Evolutionary conservation across 2,797 vertebrate species (phyloP).

Genomic region (Halcyon badia): DNA sequence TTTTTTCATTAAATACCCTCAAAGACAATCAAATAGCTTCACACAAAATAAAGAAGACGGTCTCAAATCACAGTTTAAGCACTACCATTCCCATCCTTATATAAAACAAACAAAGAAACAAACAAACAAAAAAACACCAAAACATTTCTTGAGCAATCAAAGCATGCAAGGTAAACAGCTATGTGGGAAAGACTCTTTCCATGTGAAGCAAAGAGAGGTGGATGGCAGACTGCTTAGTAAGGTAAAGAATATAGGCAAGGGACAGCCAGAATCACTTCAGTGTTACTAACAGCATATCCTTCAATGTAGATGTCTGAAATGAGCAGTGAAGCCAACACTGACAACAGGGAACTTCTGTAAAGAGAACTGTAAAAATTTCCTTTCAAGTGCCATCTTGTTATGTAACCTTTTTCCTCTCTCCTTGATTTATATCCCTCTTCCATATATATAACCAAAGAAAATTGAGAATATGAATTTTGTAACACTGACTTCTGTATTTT

Average conservation of each 20-base stretch:
- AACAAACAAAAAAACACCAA: neutral
- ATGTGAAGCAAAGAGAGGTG: neutral
- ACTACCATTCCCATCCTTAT: neutral
- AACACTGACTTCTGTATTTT: neutral
- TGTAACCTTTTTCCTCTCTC: neutral
- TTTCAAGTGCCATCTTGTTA: neutral
- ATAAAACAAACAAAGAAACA: neutral
- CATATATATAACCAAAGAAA: neutral
- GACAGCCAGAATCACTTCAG: neutral
- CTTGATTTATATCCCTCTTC: neutral
- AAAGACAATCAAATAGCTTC: neutral
- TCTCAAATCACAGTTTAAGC: neutral
- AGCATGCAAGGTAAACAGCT: neutral
- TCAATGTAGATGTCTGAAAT: neutral
- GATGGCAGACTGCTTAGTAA: neutral
- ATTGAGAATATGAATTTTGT: neutral
- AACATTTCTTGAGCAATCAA: neutral
- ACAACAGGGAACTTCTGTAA: neutral
- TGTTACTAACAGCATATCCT: neutral
- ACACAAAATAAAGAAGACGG: neutral
- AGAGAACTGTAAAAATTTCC: neutral
- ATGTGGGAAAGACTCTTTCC: neutral
- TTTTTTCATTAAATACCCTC: neutral
- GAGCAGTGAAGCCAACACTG: accelerated
- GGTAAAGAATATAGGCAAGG: neutral